Evolutionary conservation across 2,888 invertebrate species (phyloP).

Genomic region (Parapristionchus giblindavisi): DNA sequence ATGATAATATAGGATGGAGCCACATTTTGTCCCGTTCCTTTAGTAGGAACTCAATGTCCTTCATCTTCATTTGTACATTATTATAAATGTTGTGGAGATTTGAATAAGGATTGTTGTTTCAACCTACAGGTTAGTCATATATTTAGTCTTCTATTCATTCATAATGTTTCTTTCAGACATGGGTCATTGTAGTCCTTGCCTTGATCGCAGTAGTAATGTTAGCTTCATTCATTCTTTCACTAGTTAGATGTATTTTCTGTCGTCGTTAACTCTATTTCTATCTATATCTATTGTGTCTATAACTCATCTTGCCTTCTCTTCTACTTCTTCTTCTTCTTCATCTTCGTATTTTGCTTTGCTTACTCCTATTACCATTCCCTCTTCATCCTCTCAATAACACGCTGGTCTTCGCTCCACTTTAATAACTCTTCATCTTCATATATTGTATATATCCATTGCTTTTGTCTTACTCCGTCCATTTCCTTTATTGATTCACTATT

Average conservation of each 20-base stretch:
- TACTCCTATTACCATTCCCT: not conserved
- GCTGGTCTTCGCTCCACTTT: not conserved
- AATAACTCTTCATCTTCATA: no score
- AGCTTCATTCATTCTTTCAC: slow-evolving; percentile 59
- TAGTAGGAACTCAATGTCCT: slow-evolving; percentile 64
- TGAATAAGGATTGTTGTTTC: slow-evolving; percentile 65
- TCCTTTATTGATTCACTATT: no score
- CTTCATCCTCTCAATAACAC: slow-evolving; percentile 15
- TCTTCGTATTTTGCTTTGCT: not conserved
- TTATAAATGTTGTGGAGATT: slow-evolving; percentile 66
- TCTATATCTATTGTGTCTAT: not conserved
- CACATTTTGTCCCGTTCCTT: slow-evolving; percentile 60
- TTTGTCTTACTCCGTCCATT: no score
- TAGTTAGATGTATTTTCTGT: slow-evolving; percentile 64
- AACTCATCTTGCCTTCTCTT: not conserved
- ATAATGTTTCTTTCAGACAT: slow-evolving; percentile 47
- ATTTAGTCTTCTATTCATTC: not conserved
- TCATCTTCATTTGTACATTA: slow-evolving; percentile 62
- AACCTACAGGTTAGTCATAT: slow-evolving; percentile 54
- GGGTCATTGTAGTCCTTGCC: slow-evolving; percentile 63
- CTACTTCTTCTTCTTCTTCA: not conserved
- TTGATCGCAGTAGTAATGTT: slow-evolving; percentile 60
- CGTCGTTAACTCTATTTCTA: slow-evolving; percentile 46
- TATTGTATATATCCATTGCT: no score
- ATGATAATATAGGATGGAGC: slow-evolving; percentile 56